Evolutionary conservation across 1,140 invertebrate genomes (phyloP).

Genomic region (Gryllus bimaculatus): DNA sequence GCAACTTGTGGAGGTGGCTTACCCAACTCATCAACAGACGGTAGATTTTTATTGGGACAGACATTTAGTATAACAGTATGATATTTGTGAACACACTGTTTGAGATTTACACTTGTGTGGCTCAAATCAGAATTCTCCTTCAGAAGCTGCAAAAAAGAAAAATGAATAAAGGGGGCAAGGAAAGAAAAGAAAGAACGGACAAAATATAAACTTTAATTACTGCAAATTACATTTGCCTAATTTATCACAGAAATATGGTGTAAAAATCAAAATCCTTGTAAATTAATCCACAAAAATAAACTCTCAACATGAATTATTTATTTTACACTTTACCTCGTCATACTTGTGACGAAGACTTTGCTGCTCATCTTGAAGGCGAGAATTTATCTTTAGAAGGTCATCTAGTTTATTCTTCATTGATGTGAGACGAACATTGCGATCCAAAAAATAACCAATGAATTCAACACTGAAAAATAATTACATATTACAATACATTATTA

Average conservation of each 20-base stretch:
- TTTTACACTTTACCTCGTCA: conserved; percentile 49
- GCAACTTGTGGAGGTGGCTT: conserved; percentile 24
- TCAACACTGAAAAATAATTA: conserved; percentile 60
- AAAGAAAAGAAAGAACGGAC: neutral
- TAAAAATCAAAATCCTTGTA: too few relatives aligned
- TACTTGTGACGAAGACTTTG: conserved; percentile 62
- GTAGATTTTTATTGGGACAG: conserved; percentile 45
- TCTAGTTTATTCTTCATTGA: conserved; percentile 67
- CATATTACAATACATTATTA: neutral
- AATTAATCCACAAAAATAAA: neutral
- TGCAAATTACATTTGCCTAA: too few relatives aligned
- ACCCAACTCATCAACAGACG: conserved; percentile 38
- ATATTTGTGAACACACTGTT: conserved; percentile 43
- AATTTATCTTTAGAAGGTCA: conserved; percentile 65
- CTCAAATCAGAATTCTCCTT: conserved; percentile 19
- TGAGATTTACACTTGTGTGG: conserved; percentile 33
- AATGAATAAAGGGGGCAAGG: neutral
- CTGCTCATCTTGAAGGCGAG: conserved; percentile 58
- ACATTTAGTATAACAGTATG: conserved; percentile 47
- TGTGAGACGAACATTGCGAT: conserved; percentile 67
- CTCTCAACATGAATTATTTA: neutral
- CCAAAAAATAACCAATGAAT: conserved; percentile 89
- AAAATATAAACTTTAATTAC: neutral
- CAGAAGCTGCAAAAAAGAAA: conserved; percentile 18
- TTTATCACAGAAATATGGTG: too few relatives aligned